A percentile compares a stretch with the other conserved stretches of the same genome.
Conservation (phyloP, 2,113 vertebrate species). For the Micronisus gabar region DNA sequence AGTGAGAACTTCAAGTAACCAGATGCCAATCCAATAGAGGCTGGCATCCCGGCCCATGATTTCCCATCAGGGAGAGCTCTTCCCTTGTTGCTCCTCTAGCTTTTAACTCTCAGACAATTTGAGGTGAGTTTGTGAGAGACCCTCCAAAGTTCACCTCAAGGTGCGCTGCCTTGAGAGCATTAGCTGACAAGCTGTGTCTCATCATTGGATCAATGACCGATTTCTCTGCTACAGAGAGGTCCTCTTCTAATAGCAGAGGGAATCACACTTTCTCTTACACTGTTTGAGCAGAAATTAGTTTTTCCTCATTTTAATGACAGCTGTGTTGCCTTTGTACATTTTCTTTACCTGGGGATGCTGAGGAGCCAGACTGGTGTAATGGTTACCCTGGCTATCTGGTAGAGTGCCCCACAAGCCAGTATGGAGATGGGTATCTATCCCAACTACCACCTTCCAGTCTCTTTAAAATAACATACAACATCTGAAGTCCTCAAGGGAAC, state of each 20-base stretch:
- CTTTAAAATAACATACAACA: background rate
- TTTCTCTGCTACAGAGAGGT: background rate
- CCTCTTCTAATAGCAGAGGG: background rate
- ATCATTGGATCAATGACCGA: background rate
- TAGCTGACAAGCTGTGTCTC: background rate
- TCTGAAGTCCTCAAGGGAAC: background rate
- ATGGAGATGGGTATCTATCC: background rate
- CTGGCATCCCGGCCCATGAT: background rate
- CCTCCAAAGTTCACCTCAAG: background rate
- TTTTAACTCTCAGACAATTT: background rate
- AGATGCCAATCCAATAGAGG: background rate
- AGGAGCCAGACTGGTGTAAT: background rate
- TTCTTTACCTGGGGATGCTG: background rate
- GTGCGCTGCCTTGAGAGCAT: background rate
- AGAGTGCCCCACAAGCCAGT: background rate
- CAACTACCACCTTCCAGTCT: background rate
- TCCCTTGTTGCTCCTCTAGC: background rate
- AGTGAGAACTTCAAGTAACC: background rate
- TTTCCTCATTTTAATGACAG: background rate
- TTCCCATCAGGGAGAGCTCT: background rate
- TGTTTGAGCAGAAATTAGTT: background rate
- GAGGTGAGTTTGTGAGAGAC: background rate
- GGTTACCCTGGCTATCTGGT: background rate
- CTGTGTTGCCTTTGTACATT: background rate
- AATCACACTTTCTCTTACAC: background rate